Evolutionary conservation across 2,888 invertebrate species (phyloP), one percentile per base, ranked within the genome.

Genomic region (Tineola bisselliella): DNA sequence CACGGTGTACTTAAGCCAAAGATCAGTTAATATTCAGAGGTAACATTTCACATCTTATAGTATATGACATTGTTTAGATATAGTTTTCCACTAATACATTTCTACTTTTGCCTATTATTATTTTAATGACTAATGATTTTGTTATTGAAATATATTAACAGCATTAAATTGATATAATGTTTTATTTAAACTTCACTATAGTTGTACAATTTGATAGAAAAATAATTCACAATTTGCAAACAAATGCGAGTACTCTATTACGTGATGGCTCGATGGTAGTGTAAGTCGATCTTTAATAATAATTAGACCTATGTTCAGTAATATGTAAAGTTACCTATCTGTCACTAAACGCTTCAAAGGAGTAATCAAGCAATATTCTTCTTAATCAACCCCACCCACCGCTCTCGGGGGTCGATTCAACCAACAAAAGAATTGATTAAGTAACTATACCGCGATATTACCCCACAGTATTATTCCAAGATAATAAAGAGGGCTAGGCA

Each of bases 361-460:
- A 72, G 81, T 86, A 87, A 87, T 86, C 86, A 87, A 84, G 84
- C 79, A 87, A 87, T 87, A 87, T 84, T 84, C 84, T 82, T 84
- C 83, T 81, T 86, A 86, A 87, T 87, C 87, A 87, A 80, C 84
- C 86, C 84, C 83, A 78, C 84, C 86, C 83, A 78, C 74, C 70
- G 71, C 69, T 66, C 67, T 61, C 74, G 77, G 81, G 83, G 84
- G 84, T 80, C 81, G 84, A 77, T 81, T 80, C 81, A 65, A 79
- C 81, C 84, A 83, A 84, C 86, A 87, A 87, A 83, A 79, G 86
- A 86, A 87, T 86, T 87, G 86, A 87, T 86, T 87, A 86, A 84
- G 82, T 84, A 86, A 86, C 84, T 84, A 84, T 81, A 80, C 83
- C 77, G 74, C 78, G 79, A 86, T 86, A 87, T 86, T 86, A 86